Evolutionary conservation across 2,888 invertebrate genomes (phyloP).

Genomic region (Smittia aterrima): DNA sequence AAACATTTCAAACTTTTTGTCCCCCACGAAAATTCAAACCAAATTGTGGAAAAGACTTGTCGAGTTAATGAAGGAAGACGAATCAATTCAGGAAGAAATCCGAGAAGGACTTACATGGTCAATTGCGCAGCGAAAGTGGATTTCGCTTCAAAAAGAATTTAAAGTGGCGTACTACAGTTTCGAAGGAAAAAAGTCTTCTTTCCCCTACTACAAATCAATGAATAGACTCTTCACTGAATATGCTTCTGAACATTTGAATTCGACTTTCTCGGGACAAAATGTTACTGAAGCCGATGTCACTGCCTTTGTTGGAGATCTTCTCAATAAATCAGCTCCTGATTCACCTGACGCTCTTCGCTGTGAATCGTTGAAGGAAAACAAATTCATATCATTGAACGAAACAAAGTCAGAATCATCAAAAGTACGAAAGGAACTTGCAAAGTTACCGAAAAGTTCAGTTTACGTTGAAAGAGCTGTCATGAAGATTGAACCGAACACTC

Average conservation of each 20-base stretch:
- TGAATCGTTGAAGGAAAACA: neutral
- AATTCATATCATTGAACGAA: neutral
- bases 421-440: neutral
- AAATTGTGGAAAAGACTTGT: neutral
- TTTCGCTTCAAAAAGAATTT: neutral
- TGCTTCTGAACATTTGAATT: neutral
- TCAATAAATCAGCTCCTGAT: neutral
- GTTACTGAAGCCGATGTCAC: neutral
- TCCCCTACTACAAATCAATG: slow-evolving; percentile 17
- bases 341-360: neutral
- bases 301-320: neutral
- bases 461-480: neutral
- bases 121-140: neutral
- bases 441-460: slow-evolving; percentile 1
- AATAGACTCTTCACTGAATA: neutral
- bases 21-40: neutral
- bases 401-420: neutral
- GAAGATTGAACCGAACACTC: slow-evolving; percentile 14
- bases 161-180: neutral
- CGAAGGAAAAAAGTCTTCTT: neutral
- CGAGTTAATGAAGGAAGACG: neutral
- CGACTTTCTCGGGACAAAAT: neutral
- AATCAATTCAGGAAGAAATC: neutral
- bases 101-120: neutral
- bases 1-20: neutral